Evolutionary conservation across 2,113 vertebrate species (phyloP).

Genomic region (Gavialis gangeticus): DNA sequence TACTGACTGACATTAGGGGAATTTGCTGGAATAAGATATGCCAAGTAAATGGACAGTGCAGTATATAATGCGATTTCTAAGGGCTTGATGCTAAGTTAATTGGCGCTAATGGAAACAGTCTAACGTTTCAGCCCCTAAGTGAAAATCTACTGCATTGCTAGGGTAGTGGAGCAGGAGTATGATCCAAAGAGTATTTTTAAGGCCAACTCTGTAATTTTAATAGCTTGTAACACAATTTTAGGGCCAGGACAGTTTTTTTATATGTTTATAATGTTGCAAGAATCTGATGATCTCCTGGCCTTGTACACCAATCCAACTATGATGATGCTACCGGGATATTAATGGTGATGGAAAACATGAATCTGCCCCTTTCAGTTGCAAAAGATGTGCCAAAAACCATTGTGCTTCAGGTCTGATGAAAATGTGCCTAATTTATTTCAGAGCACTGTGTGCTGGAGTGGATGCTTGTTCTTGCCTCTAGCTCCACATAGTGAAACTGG

Average conservation of each 20-base stretch:
- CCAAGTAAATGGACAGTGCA: not conserved
- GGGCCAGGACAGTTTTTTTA: not conserved
- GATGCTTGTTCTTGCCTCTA: slow-evolving; percentile 13
- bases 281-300: not conserved
- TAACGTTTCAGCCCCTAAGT: not conserved
- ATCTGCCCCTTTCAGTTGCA: not conserved
- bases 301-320: not conserved
- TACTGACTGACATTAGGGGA: not conserved
- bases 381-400: not conserved
- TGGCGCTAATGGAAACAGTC: not conserved
- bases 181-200: not conserved
- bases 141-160: no score
- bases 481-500: not conserved
- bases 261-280: not conserved
- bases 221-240: not conserved
- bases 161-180: not conserved
- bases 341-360: not conserved
- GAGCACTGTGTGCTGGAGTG: not conserved
- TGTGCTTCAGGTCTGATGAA: not conserved
- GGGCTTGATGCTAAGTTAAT: not conserved
- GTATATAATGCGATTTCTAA: not conserved
- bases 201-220: not conserved
- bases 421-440: not conserved
- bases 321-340: not conserved
- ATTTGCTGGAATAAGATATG: not conserved